Base-by-base conservation (phyloP, 2,888 invertebrate species). In the Drymonia ruficornis region DNA sequence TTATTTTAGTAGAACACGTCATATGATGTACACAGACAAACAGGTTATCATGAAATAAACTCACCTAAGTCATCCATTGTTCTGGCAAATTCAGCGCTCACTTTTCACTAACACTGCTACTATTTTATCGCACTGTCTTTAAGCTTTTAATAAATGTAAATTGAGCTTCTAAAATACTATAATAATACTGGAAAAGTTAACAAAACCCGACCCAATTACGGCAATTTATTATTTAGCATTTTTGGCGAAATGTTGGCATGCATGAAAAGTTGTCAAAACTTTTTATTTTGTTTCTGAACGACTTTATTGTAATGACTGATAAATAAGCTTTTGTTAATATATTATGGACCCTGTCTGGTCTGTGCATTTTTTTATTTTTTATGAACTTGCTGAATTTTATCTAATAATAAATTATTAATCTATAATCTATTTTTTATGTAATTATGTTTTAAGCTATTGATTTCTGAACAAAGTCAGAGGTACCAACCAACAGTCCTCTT, bases 21-120 rank as follows among this genome's bases (percentile, higher is more conserved):
- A 90, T 80, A 70, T 67, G 59, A 61, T 74, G 61, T 72, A 68
- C 65, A 72, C 72, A 77, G 70, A 53, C 65, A 87, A 91, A 91
- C 91, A 88, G 89, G 91, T 91, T 91, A 89, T 86, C 84, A 87
- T 89, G 88, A 86, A 82, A 83, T 53, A 65, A 81, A 90, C 92
- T 89, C 74, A 93, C 93, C 93, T 70, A 93, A 82, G 81, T 93
- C 93, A 74, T 93, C 93, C 93, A 93, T 93, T 67, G 67, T 74
- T 63, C 63, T 61, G 57, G 55, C 50, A 61, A 61, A 56, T 59
- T 61, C 42, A 46, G 66, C 56, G 54, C 52, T 59, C 53, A 47
- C 56, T 55, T 50, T 59, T 58, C 62, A 70, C 72, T 66, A 52
- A 49, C 56, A 72, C 70, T 53, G 46, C 15, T 55, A 36, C n/a